phyloP scores from a whole-genome alignment of 2,113 vertebrate species.

The Sinocyclocheilus anophthalmus region DNA sequence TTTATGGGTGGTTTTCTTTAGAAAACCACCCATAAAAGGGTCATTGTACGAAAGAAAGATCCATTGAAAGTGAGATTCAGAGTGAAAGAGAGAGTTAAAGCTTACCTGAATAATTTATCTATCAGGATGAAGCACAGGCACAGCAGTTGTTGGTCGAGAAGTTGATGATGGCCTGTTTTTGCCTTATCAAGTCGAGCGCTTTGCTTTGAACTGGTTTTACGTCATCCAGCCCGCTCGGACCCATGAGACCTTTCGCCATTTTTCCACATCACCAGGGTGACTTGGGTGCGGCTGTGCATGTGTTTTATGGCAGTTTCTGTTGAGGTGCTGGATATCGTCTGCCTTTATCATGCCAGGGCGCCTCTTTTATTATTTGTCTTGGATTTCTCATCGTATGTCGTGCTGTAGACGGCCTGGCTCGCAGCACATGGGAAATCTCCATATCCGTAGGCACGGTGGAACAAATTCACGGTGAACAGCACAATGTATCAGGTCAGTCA shows the following conservation, averaged over 20 bases:
- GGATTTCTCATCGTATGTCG: neutral
- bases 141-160: neutral
- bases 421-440: neutral
- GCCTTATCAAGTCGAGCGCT: neutral
- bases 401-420: no score
- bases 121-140: neutral
- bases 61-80: neutral
- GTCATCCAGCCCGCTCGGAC: neutral
- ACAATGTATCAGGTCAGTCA: slow-evolving; percentile 3
- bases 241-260: neutral
- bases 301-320: neutral
- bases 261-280: neutral
- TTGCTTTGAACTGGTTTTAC: neutral
- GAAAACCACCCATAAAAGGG: neutral
- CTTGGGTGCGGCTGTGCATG: neutral
- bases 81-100: neutral
- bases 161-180: neutral
- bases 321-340: no score
- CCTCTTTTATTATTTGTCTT: neutral
- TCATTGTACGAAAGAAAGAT: neutral
- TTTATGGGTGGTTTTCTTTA: neutral
- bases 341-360: neutral
- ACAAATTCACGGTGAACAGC: neutral
- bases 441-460: neutral
- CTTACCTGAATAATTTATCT: neutral